A percentile compares a stretch with the other conserved stretches of the same genome.
Evolutionary conservation across 2,113 vertebrate genomes (phyloP).

Genomic region (Leptocoma aspasia): DNA sequence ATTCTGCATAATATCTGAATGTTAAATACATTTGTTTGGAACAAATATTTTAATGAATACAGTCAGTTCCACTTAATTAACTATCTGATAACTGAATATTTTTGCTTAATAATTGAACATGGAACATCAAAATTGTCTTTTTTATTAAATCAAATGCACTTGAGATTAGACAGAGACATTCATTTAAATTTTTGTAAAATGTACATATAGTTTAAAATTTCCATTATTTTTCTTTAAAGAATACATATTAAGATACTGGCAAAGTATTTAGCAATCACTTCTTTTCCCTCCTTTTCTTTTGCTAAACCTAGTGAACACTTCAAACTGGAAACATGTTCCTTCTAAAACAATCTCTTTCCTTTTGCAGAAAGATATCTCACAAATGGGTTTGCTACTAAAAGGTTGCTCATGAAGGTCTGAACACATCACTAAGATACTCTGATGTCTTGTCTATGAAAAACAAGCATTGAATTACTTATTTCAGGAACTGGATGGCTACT

Average conservation of each 20-base stretch:
- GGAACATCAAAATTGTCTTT: slow-evolving; percentile 77
- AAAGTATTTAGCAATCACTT: slow-evolving; percentile 44
- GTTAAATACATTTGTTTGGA: slow-evolving; percentile 98
- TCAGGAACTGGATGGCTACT: neutral
- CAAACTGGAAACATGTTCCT: slow-evolving; percentile 37
- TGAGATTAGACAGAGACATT: slow-evolving; percentile 71
- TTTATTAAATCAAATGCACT: slow-evolving; percentile 74
- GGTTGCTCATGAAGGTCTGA: neutral
- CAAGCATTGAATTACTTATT: neutral
- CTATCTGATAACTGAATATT: slow-evolving; percentile 89
- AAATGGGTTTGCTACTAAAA: neutral
- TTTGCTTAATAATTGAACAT: slow-evolving; percentile 86
- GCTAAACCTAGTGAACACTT: slow-evolving; percentile 24
- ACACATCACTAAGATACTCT: neutral
- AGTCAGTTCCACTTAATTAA: slow-evolving; percentile 89
- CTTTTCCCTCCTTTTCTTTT: slow-evolving; percentile 19
- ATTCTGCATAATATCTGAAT: slow-evolving; percentile 96
- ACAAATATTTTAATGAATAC: slow-evolving; percentile 91
- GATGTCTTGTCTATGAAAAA: neutral
- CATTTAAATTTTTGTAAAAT: slow-evolving; percentile 69
- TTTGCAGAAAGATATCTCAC: neutral
- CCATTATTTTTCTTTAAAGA: slow-evolving; percentile 64
- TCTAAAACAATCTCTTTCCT: neutral
- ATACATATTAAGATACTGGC: slow-evolving; percentile 31
- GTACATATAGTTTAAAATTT: slow-evolving; percentile 65